phyloP scores from a whole-genome alignment of 2,113 vertebrate genomes.

The Lagopus leucura region DNA sequence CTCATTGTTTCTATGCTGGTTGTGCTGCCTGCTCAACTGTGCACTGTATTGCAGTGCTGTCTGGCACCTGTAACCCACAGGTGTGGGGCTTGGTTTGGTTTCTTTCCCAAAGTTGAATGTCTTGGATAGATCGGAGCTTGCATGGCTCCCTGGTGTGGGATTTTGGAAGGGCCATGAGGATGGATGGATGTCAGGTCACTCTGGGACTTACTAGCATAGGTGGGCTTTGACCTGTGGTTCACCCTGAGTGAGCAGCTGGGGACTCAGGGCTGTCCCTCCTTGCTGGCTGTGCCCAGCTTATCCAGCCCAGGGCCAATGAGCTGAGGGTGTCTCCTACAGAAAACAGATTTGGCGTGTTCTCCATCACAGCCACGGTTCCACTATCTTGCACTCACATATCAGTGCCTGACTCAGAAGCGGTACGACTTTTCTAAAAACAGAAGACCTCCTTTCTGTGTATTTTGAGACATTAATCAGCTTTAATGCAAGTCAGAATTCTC shows the following conservation, averaged over 20 bases:
- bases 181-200: not conserved
- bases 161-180: not conserved
- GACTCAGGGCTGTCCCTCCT: not conserved
- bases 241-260: not conserved
- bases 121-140: not conserved
- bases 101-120: not conserved
- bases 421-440: conserved; percentile 64
- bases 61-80: not conserved
- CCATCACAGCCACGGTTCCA: not conserved
- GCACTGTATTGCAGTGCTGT: fast-evolving
- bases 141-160: not conserved
- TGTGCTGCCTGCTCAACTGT: fast-evolving
- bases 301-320: not conserved
- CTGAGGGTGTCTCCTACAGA: not conserved
- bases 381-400: conserved; percentile 19
- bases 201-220: not conserved
- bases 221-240: not conserved
- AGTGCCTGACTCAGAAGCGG: conserved; percentile 58
- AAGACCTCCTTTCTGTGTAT: conserved; percentile 66
- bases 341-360: conserved; percentile 5
- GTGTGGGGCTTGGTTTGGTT: not conserved
- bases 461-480: conserved; percentile 65
- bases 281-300: not conserved
- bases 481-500: conserved; percentile 30
- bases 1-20: not conserved